Conservation (phyloP, 2,113 vertebrate species). For the Tiliqua scincoides region DNA sequence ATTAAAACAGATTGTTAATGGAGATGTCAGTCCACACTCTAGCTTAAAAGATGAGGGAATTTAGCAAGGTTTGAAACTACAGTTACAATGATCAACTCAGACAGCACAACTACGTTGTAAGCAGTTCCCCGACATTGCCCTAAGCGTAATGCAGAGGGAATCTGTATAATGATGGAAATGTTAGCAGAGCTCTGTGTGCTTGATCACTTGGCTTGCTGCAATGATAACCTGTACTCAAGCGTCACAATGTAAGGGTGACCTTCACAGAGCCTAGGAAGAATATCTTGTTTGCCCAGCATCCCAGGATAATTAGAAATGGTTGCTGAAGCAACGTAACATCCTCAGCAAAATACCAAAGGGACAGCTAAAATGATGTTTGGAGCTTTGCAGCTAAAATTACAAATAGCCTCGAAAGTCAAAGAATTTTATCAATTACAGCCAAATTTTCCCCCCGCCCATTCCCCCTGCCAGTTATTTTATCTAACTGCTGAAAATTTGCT, state of each 20-base stretch:
- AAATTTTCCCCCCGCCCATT: constrained; percentile 25
- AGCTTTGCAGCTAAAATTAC: constrained; percentile 33
- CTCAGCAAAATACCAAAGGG: constrained; percentile 62
- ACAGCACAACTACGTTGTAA: constrained; percentile 36
- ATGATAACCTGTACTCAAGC: constrained; percentile 38
- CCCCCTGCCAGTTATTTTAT: neutral
- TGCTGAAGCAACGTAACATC: constrained; percentile 72
- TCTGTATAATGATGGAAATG: constrained; percentile 50
- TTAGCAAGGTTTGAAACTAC: neutral
- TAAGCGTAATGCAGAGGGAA: neutral
- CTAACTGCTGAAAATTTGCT: neutral
- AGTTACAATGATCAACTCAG: neutral
- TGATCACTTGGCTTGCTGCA: constrained; percentile 29
- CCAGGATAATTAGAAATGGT: constrained; percentile 68
- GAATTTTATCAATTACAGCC: constrained; percentile 45
- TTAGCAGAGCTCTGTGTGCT: constrained; percentile 27
- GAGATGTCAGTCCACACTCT: neutral
- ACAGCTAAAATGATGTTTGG: constrained; percentile 59
- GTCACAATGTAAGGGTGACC: constrained; percentile 54
- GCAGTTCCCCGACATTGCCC: neutral
- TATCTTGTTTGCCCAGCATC: constrained; percentile 58
- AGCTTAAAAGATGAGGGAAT: neutral
- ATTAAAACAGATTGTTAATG: constrained; percentile 9
- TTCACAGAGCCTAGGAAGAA: constrained; percentile 57
- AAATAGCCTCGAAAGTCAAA: neutral